Evolutionary conservation across 2,113 vertebrate species (phyloP), one percentile per base, ranked within the genome.

Genomic region (Pedionomus torquatus): DNA sequence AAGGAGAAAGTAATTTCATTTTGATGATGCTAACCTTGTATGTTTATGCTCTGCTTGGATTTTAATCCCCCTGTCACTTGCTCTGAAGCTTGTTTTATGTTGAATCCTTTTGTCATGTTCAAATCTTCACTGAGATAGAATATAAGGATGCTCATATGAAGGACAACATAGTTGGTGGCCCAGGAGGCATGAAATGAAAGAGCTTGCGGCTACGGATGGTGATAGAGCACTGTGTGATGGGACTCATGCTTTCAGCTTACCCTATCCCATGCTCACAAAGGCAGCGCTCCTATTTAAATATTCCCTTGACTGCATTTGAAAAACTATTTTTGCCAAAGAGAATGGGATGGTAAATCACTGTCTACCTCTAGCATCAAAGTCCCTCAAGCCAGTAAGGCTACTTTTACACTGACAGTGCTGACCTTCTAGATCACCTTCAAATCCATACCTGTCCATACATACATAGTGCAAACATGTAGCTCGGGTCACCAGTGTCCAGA

Each of bases 1-100:
- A 95, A 97, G 94, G 83, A 85, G 93, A 95, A 96, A 81, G 93
- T 97, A 97, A 97, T 98, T 97, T 95, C 61, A 95, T 97, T 97
- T 94, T 92, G 92, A 72, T 92, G 80, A 85, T 74, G 76, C 76
- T 92, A 95, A 95, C 83, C 94, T 90, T 92, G 52, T 96, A 68
- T 83, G 77, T 96, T 96, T 94, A 91, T 95, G 75, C 92, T 93
- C 64, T 91, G 87, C 80, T 80, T 94, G 94, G 72, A 74, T 95
- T 95, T 96, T 95, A 93, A 95, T 88, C 74, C 77, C 66, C 57
- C 26, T 80, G 91, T 90, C 94, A 55, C 91, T 89, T 75, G 33
- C 69, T 92, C 57, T 91, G 96, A 78, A 90, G 63, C 60, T 52
- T 90, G 64, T 2, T 10, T 64, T 69, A 52, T n/a, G 70, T 43